Conservation (phyloP, 1,140 invertebrate genomes). For the Drosophila paulistorum region DNA sequence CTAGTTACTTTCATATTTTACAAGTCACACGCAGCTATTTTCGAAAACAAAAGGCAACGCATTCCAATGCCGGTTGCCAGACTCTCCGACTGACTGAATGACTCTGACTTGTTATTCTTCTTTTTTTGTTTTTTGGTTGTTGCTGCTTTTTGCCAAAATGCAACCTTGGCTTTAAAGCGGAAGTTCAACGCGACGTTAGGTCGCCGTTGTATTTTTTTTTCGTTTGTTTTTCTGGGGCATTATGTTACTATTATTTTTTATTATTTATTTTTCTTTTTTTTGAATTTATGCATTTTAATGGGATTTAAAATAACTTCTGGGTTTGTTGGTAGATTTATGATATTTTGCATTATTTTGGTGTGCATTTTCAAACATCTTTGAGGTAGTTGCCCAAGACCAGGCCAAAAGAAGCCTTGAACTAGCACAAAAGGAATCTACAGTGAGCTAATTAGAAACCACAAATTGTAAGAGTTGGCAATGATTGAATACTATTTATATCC, state of each 20-base stretch:
- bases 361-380: not conserved
- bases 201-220: constrained; percentile 26
- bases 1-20: constrained; percentile 46
- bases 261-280: not conserved
- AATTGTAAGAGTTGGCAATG: too few relatives aligned
- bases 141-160: constrained; percentile 49
- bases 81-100: constrained; percentile 28
- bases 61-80: constrained; percentile 46
- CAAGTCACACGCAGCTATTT: constrained; percentile 44
- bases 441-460: too few relatives aligned
- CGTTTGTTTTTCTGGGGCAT: constrained; percentile 8
- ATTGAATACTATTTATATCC: too few relatives aligned
- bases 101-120: constrained; percentile 13
- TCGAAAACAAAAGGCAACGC: constrained; percentile 11
- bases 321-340: not conserved
- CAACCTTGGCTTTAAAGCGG: constrained; percentile 71
- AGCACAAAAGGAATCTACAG: not conserved
- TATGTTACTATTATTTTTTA: constrained; percentile 2
- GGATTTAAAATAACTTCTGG: constrained; percentile 26
- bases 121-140: constrained; percentile 22
- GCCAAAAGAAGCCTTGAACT: not conserved
- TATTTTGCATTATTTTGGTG: not conserved
- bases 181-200: constrained; percentile 65
- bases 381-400: not conserved
- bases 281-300: constrained; percentile 9